Evolutionary conservation across 1,140 invertebrate species (phyloP), one percentile per base, ranked within the genome.

Genomic region (Drosophila funebris): DNA sequence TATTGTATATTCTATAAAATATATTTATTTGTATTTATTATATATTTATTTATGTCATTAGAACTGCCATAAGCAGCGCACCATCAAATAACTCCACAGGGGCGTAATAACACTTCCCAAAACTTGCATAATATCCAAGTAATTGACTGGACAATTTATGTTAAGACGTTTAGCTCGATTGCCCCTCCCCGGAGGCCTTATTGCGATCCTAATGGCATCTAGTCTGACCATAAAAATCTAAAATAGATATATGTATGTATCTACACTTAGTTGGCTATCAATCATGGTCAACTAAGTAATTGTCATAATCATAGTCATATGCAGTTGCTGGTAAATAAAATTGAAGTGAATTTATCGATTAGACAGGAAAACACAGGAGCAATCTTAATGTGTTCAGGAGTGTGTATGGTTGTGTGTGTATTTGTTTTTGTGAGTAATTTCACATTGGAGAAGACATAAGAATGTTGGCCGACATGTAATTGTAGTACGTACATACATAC

Each of bases 391-490:
- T 24, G 39, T 29, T 29, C 14, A 50, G 31, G 9, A 24, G 27
- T 58, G 43, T 16, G 5, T 48, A 29, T 5, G 18, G 39, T 37
- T 61, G 9, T n/a, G 56, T 14, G n/a, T 31, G 31, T 18, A 18
- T 13, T 20, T 36, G 33, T 64, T n/a, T 37, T 31, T 29, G 36
- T 27, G 7, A 36, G 44, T 73, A 54, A 69, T 76, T 61, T 61
- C 39, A 64, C 57, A 56, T 56, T 44, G 57, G 29, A 57, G 82
- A 85, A 85, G 82, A 85, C 82, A 87, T 85, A 85, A 72, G 82
- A 85, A 85, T 85, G 81, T 83, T 57, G 78, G 39, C 73, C 61
- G 57, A 44, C 78, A 64, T 82, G 63, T 78, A 75, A 78, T 74
- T 61, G 71, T 48, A 66, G 52, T n/a, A n/a, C n/a, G n/a, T n/a